Evolutionary conservation across 2,888 invertebrate species (phyloP).

Genomic region (Catocala sponsa): DNA sequence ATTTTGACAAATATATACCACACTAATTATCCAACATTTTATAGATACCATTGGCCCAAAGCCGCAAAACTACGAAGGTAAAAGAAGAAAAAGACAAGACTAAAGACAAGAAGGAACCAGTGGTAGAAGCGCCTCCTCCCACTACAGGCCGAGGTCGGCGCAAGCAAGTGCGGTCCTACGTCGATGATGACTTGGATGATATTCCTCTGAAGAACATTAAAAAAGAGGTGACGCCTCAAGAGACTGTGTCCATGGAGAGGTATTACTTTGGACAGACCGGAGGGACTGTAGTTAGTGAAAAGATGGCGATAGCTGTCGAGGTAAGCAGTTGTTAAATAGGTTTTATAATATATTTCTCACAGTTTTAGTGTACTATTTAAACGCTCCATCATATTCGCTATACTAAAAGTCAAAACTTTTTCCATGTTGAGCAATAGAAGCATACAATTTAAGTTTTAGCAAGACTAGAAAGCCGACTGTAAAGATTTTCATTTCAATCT

Average conservation of each 20-base stretch:
- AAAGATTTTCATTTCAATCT: too few species aligned
- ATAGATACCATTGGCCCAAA: conserved; percentile 75
- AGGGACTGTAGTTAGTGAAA: conserved; percentile 55
- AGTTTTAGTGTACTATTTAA: too few species aligned
- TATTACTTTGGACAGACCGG: conserved; percentile 89
- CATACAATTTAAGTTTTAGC: too few species aligned
- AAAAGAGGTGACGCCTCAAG: conserved; percentile 76
- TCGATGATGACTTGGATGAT: conserved; percentile 78
- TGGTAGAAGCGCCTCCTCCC: conserved; percentile 20
- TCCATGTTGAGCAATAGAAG: too few species aligned
- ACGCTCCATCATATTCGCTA: too few species aligned
- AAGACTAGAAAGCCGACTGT: too few species aligned
- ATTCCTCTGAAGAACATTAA: conserved; percentile 78
- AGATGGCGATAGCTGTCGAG: conserved; percentile 76
- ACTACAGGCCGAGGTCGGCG: conserved; percentile 60
- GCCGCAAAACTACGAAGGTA: conserved; percentile 70
- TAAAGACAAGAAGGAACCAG: conserved; percentile 46
- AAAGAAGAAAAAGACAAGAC: conserved; percentile 74
- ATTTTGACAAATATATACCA: too few species aligned
- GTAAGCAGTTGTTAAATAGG: conserved; percentile 49
- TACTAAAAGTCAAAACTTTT: too few species aligned
- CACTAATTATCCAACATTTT: background rate
- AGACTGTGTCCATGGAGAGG: conserved; percentile 88
- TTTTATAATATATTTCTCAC: too few species aligned
- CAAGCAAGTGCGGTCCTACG: conserved; percentile 69